A percentile compares a stretch with the other conserved stretches of the same genome.
Conservation (phyloP, 2,888 invertebrate species). For the Alloscopus bannaensis region DNA sequence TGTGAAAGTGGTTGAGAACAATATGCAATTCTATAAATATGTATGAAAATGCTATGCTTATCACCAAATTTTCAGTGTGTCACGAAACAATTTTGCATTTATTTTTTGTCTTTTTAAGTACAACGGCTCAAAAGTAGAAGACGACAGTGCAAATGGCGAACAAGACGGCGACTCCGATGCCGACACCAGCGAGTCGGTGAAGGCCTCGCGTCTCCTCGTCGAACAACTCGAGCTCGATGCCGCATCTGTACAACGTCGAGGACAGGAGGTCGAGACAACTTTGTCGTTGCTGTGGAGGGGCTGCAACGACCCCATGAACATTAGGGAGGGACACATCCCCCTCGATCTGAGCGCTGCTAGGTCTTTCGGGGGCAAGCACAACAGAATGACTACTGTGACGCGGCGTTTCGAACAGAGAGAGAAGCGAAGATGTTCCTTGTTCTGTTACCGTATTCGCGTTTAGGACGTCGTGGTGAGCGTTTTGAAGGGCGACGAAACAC, state of each 20-base stretch:
- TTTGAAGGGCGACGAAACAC: conserved; percentile 18
- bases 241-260: conserved; percentile 25
- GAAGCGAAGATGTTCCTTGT: conserved; percentile 9
- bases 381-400: conserved; percentile 25
- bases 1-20: too few species aligned
- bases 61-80: too few species aligned
- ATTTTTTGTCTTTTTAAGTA: too few species aligned
- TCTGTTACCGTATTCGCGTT: conserved; percentile 22
- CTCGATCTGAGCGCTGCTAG: not conserved
- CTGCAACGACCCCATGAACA: not conserved
- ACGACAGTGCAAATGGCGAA: conserved; percentile 43
- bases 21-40: too few species aligned
- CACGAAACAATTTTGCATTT: too few species aligned
- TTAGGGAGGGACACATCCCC: not conserved
- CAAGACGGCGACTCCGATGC: conserved; percentile 35
- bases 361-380: conserved; percentile 24
- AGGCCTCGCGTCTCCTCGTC: conserved; percentile 23
- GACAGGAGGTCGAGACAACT: conserved; percentile 32
- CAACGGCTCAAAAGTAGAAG: conserved; percentile 29
- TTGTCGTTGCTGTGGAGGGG: not conserved
- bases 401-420: conserved; percentile 18
- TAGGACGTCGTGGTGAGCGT: not conserved
- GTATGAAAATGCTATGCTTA: too few species aligned
- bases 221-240: conserved; percentile 40
- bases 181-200: conserved; percentile 25